Percentiles rank a stretch among this genome's conserved stretches.
These are phyloP conservation scores for Oophaga sylvatica DNA, from an alignment of 2,797 vertebrate species.

Conservation along the genomic window DNA sequence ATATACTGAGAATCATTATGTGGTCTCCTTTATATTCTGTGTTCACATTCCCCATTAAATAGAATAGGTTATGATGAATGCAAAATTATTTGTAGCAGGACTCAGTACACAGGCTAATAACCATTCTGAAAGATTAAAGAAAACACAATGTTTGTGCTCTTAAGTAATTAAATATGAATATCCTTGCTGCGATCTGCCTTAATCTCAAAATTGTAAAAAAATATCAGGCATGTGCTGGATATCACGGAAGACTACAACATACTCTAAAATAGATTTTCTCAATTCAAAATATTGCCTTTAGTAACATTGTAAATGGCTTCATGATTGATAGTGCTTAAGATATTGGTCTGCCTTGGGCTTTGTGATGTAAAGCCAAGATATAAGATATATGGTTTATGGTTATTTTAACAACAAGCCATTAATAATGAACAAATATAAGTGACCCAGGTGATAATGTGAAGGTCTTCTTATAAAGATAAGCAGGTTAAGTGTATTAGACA, in stretches of 20 bases:
- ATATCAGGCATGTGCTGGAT: neutral
- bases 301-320: constrained; percentile 33
- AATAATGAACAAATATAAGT: constrained; percentile 18
- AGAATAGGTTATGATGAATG: neutral
- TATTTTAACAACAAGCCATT: constrained; percentile 27
- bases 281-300: constrained; percentile 23
- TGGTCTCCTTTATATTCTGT: neutral
- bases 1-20: neutral
- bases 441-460: constrained; percentile 1
- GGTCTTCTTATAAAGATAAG: neutral
- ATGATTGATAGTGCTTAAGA: constrained; percentile 29
- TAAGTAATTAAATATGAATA: neutral
- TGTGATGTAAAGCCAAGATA: neutral
- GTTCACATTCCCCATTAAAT: neutral
- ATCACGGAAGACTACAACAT: neutral
- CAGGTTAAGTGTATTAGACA: neutral
- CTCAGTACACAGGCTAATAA: neutral
- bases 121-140: neutral
- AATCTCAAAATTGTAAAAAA: neutral
- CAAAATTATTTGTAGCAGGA: neutral
- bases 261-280: constrained; percentile 13
- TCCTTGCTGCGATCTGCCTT: neutral
- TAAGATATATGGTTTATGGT: constrained; percentile 7
- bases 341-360: constrained; percentile 20
- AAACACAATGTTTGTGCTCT: neutral